Base-by-base conservation (phyloP, 2,888 invertebrate species). In the Brachyptera putata region DNA sequence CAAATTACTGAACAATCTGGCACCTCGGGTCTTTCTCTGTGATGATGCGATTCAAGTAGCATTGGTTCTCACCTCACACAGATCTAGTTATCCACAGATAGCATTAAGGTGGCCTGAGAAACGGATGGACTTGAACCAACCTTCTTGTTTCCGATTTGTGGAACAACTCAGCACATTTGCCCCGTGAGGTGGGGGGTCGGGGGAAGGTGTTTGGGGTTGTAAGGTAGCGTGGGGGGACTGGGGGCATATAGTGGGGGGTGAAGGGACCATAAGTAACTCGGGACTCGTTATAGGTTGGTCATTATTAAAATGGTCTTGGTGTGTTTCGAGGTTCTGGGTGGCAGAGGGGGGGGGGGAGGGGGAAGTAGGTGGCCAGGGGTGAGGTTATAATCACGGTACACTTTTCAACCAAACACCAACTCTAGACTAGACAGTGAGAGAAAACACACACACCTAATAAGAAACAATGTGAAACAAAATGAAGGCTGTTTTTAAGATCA, bases 241-340 rank as follows among this genome's bases (percentile, higher is more conserved):
- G 39, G 4, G 14, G 4, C 16, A 14, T 7, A 9, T 11, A 39
- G n/a, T 4, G 39, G 39, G 5, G 7, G n/a, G n/a, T 14, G 50
- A 14, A 57, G 43, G 25, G 24, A 11, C 30, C 30, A 11, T 7
- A 30, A 30, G 30, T 11, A 30, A 30, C 39, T 39, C 36, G 14
- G n/a, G n/a, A 37, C 61, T 61, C 61, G 50, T 61, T 61, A 61
- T 26, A 36, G 57, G 37, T 30, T 30, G 46, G 60, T 34, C 61
- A 61, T 61, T 61, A 61, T 61, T 61, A 61, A 61, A 61, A 61
- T 61, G 39, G 49, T n/a, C 39, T 34, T 34, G 34, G n/a, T 30
- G 30, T 30, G 30, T 30, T 39, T 39, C 39, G 39, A n/a, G n/a
- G 14, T 43, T 3, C 4, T 43, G 16, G 4, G 18, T 11, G 16